Percentiles rank a stretch among this genome's conserved stretches.
Conservation (phyloP, 1,140 invertebrate genomes). For the Antheraea pernyi region DNA sequence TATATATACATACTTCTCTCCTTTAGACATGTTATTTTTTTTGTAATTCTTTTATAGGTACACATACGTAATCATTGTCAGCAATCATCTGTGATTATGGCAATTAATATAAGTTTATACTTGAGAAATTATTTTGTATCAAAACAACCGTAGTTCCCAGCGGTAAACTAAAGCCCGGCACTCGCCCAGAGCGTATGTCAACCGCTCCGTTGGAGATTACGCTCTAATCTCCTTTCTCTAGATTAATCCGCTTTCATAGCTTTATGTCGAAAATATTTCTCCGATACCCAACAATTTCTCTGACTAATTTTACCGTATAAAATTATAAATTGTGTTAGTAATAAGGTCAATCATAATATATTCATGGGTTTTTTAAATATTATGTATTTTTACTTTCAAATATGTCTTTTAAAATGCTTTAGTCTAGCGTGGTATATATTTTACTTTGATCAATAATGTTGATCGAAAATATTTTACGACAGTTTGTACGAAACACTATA, state of each 20-base stretch:
- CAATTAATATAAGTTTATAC: not conserved
- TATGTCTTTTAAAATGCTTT: no score
- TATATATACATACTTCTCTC: no score
- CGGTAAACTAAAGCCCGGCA: slow-evolving; percentile 8
- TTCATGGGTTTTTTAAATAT: no score
- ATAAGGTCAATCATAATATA: not conserved
- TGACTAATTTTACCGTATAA: slow-evolving; percentile 48
- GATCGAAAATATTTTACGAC: no score
- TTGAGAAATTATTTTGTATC: not conserved
- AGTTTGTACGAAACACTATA: no score
- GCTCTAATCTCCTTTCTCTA: slow-evolving; percentile 65
- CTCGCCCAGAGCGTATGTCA: slow-evolving; percentile 65
- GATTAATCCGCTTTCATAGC: slow-evolving; percentile 68
- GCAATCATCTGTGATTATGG: not conserved
- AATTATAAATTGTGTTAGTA: not conserved
- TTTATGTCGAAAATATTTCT: slow-evolving; percentile 62
- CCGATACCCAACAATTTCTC: slow-evolving; percentile 65
- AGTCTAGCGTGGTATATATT: no score
- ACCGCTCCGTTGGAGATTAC: slow-evolving; percentile 69
- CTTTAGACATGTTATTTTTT: no score
- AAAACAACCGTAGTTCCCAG: slow-evolving; percentile 1
- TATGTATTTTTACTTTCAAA: no score
- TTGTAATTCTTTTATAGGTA: no score
- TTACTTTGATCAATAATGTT: no score
- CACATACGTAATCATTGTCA: not conserved